Base-by-base conservation (phyloP, 2,113 vertebrate genomes). In the Cebidichthys violaceus region DNA sequence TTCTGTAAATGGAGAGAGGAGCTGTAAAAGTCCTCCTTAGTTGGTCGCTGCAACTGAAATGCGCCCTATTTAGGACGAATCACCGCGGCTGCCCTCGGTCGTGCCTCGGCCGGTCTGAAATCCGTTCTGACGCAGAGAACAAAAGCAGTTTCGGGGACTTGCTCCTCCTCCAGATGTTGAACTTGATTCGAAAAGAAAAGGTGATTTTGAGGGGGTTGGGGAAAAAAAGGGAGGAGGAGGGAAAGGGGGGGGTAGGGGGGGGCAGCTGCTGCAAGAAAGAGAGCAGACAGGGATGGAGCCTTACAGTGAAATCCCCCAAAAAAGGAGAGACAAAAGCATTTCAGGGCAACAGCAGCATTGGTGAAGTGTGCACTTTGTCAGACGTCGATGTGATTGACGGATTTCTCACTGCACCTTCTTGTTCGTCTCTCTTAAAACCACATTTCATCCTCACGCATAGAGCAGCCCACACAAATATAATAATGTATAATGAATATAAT, bases 121-220 rank as follows among this genome's bases (percentile, higher is more conserved):
- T 84, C 68, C 60, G 64, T 54, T 87, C 79, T 84, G 86, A 92
- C 87, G 33, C 66, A 6, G 60, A 85, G 81, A 92, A 91, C 88
- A 91, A 91, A 91, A 89, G 81, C 75, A 75, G 37, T 85, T 82
- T 60, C 60, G n/a, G 88, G 80, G 81, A 86, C 72, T 72, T 70
- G 60, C 68, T 80, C 75, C 74, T 81, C 73, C 89, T 88, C 89
- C 91, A 92, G 88, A 92, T 93, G 92, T 93, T 93, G 90, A 92
- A 89, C 83, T 90, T 92, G 91, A 94, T 94, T 92, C 54, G 64
- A 93, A 85, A 89, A 81, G 90, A 93, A 91, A 92, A 91, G 88
- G 83, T 83, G 88, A 84, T 87, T 62, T 74, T 76, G 70, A 67
- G 61, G 79, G 79, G 76, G 79, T 29, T 55, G 64, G 4, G 2